phyloP scores from a whole-genome alignment of 2,113 vertebrate genomes.

The Kryptolebias marmoratus region DNA sequence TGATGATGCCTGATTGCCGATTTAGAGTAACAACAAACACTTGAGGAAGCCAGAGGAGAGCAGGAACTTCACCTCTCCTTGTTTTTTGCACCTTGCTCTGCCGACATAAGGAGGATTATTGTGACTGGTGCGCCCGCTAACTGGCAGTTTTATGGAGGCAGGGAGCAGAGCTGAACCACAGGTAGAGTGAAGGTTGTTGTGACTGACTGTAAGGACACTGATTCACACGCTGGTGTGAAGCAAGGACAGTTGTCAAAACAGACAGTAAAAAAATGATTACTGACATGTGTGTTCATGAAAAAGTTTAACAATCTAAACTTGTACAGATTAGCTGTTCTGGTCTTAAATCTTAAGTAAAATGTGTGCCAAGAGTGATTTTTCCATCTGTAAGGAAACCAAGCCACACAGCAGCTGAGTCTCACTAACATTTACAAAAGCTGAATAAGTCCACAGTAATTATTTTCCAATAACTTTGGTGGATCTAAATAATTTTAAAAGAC shows the following conservation, averaged over 20 bases:
- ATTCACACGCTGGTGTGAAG: neutral
- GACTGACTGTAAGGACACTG: conserved; percentile 7
- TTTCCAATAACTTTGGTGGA: too few relatives aligned
- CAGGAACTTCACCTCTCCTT: conserved; percentile 14
- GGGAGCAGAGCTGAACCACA: conserved; percentile 9
- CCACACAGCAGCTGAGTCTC: too few relatives aligned
- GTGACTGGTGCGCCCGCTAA: conserved; percentile 46
- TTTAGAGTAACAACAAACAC: conserved; percentile 49
- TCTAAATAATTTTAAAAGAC: too few relatives aligned
- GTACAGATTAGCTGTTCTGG: neutral
- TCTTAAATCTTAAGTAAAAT: neutral
- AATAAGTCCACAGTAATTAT: too few relatives aligned
- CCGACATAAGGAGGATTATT: conserved; percentile 26
- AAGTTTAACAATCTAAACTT: neutral
- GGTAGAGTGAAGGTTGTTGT: conserved; percentile 22
- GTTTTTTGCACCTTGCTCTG: conserved; percentile 24
- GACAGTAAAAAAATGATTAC: neutral
- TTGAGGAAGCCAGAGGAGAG: conserved; percentile 42
- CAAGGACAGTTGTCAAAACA: neutral
- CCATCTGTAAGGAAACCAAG: too few relatives aligned
- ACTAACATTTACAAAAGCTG: too few relatives aligned
- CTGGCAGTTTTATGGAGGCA: conserved; percentile 23
- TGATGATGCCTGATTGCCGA: conserved; percentile 51
- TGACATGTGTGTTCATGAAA: conserved; percentile 1
- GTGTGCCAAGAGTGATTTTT: too few relatives aligned